Base-by-base conservation (phyloP, 2,113 vertebrate species). In the Pelvicachromis taeniatus region DNA sequence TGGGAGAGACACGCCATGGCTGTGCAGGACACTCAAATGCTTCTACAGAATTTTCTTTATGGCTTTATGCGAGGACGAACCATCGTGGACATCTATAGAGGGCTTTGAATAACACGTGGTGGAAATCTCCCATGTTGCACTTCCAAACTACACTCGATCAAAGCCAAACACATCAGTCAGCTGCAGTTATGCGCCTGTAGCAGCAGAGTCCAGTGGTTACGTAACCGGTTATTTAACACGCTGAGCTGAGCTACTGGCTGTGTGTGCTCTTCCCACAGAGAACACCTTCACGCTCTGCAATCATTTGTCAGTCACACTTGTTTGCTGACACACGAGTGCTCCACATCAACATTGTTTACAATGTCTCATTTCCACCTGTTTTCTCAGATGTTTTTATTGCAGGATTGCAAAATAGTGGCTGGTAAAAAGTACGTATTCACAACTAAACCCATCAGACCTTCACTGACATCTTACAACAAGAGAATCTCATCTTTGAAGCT, bases 121-220 rank as follows among this genome's bases (percentile, higher is more conserved):
- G 9, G 10, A 59, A 79, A 79, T 14, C 31, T 63, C 23, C 31
- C 11, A 1, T 40, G 21, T 77, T 48, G 2, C 21, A 29, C 7
- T 17, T 54, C 21, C 83, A 63, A 13, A 4, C 54, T 63, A 33
- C 26, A 35, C 7, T 5, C 9, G 73, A 65, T 1, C 8, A 7
- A 21, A 81, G 40, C 2, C 26, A n/a, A 59, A 84, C 82, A 83
- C 81, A 19, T 79, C 2, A 68, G 33, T n/a, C 63, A 5, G 21
- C 75, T 38, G 33, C 35, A 53, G 10, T 73, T 35, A 59, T 23
- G 58, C 26, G 10, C 87, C 10, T 86, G 77, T 54, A 83, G 10
- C 78, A 31, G 54, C 88, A 78, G 52, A 89, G 68, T 26, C 7
- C 1, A 79, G 56, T 83, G 16, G 52, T 82, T 87, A 80, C 53